phyloP scores from a whole-genome alignment of 2,797 vertebrate genomes.

The Centroberyx gerrardi region DNA sequence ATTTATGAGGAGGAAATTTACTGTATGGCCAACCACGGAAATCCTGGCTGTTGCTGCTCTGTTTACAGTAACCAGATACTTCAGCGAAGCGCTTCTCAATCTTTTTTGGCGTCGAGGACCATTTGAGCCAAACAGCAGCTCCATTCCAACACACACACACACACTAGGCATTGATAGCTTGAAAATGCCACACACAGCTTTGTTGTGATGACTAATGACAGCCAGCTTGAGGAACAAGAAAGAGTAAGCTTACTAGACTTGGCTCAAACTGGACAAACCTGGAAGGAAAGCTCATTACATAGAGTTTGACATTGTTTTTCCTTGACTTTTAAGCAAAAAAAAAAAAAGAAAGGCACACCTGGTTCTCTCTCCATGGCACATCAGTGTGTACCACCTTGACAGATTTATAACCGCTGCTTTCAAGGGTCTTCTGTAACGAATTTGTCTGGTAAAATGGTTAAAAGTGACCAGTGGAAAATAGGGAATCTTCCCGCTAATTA shows the following conservation, averaged over 20 bases:
- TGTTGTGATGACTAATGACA: constrained; percentile 26
- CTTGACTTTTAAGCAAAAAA: background rate
- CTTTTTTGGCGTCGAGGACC: constrained; percentile 15
- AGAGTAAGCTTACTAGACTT: too few species aligned
- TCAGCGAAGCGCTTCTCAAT: constrained; percentile 10
- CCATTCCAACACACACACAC: constrained; percentile 28
- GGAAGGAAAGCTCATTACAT: background rate
- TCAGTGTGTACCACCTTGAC: background rate
- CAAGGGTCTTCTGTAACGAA: constrained; percentile 21
- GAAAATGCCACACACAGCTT: constrained; percentile 17
- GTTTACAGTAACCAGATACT: constrained; percentile 30
- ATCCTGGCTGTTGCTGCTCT: background rate
- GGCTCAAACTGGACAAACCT: background rate
- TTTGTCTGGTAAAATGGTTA: constrained; percentile 22
- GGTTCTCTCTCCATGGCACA: background rate
- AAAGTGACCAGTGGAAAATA: constrained; percentile 4
- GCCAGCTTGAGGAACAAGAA: constrained; percentile 12
- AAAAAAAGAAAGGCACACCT: background rate
- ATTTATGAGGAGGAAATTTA: background rate
- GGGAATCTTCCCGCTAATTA: too few species aligned
- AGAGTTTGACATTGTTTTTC: background rate
- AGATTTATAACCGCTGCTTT: constrained; percentile 40
- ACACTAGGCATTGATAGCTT: background rate
- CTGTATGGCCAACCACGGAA: constrained; percentile 4
- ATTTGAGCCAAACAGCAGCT: constrained; percentile 23